Percentiles rank a stretch among this genome's conserved stretches.
phyloP scores from a whole-genome alignment of 2,113 vertebrate species.

The Chamaea fasciata region DNA sequence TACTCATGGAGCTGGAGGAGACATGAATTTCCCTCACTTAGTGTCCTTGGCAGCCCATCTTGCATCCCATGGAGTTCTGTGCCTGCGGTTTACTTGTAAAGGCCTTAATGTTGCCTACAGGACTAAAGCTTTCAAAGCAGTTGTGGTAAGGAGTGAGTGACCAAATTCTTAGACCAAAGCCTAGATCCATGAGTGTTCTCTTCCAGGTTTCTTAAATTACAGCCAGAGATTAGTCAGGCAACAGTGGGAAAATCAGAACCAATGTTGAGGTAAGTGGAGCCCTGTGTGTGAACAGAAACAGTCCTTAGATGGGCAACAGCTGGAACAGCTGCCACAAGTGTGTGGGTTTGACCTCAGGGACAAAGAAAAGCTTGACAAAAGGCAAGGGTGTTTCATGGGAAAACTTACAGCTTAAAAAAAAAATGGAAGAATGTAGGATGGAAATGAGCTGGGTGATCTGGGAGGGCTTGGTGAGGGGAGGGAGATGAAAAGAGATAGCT shows the following conservation, averaged over 20 bases:
- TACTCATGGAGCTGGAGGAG: slow-evolving; percentile 89
- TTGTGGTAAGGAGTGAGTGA: slow-evolving; percentile 77
- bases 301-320: background rate
- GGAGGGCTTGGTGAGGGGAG: background rate
- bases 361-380: background rate
- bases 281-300: background rate
- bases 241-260: background rate
- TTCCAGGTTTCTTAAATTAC: background rate
- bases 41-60: slow-evolving; percentile 77
- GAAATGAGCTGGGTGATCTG: background rate
- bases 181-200: background rate
- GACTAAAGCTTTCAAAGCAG: slow-evolving; percentile 82
- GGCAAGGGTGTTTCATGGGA: background rate
- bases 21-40: slow-evolving; percentile 87
- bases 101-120: slow-evolving; percentile 84
- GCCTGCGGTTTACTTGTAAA: slow-evolving; percentile 92
- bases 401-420: background rate
- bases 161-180: background rate
- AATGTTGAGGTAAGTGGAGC: background rate
- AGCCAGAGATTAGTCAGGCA: background rate
- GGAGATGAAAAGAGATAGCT: background rate
- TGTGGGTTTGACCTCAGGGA: background rate
- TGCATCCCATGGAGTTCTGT: slow-evolving; percentile 76
- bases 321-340: background rate
- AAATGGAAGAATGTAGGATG: background rate